These are phyloP conservation scores for Ammospiza maritima DNA, from an alignment of 2,797 vertebrate genomes.

Conservation along the genomic window DNA sequence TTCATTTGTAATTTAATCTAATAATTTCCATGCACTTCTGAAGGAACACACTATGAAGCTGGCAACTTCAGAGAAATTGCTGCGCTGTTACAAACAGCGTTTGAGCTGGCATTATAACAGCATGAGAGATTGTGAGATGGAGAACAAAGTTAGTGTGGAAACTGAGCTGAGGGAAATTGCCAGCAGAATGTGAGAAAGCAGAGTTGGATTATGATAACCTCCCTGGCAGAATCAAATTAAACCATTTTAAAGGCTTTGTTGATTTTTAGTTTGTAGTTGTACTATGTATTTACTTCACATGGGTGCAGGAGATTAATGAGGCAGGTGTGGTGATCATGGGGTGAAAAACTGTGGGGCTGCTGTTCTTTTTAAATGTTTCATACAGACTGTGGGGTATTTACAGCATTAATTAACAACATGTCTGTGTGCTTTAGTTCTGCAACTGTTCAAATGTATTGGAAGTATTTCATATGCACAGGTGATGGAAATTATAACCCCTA, in stretches of 20 bases:
- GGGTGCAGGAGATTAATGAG: slow-evolving; percentile 38
- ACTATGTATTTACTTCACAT: slow-evolving; percentile 50
- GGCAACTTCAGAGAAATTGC: slow-evolving; percentile 69
- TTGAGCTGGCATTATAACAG: slow-evolving; percentile 74
- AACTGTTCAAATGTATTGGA: slow-evolving; percentile 46
- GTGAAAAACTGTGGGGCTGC: slow-evolving; percentile 35
- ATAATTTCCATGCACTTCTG: slow-evolving; percentile 76
- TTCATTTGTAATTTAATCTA: slow-evolving; percentile 78
- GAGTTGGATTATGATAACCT: slow-evolving; percentile 61
- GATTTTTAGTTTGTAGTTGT: slow-evolving; percentile 53
- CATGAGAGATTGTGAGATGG: slow-evolving; percentile 42
- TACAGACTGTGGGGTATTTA: slow-evolving; percentile 53
- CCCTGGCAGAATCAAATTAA: slow-evolving; percentile 66
- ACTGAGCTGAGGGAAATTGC: slow-evolving; percentile 47
- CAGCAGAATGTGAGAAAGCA: slow-evolving; percentile 17
- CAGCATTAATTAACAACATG: slow-evolving; percentile 63
- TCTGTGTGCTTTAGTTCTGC: slow-evolving; percentile 61
- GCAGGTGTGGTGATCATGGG: slow-evolving; percentile 9
- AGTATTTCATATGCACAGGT: slow-evolving; percentile 6
- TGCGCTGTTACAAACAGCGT: slow-evolving; percentile 55
- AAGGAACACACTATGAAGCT: slow-evolving; percentile 61
- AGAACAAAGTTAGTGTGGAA: slow-evolving; percentile 62
- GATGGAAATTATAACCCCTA: slow-evolving; percentile 19
- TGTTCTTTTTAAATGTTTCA: slow-evolving; percentile 50
- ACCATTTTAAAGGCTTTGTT: slow-evolving; percentile 47